Evolutionary conservation across 2,797 vertebrate species (phyloP).

Genomic region (Allenopithecus nigroviridis): DNA sequence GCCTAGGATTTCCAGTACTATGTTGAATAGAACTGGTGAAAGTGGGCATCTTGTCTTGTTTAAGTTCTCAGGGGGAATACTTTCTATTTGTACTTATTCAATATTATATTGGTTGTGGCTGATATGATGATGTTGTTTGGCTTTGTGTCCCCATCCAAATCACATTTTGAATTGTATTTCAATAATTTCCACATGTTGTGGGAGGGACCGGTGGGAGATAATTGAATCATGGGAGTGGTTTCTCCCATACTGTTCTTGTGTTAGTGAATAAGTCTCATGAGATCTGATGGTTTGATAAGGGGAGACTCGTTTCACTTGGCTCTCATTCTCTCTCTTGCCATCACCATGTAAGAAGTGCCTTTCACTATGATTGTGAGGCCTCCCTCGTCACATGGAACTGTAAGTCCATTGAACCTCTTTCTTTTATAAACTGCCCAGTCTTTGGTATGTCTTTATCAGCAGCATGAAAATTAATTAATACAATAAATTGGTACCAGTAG

Average conservation of each 20-base stretch:
- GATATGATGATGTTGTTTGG: neutral
- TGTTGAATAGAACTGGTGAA: neutral
- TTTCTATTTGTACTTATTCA: neutral
- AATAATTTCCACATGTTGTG: fast-evolving
- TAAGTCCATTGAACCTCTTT: neutral
- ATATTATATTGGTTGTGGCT: neutral
- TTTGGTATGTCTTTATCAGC: neutral
- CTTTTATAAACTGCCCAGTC: neutral
- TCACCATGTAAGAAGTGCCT: neutral
- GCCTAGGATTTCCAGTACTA: neutral
- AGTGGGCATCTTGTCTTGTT: neutral
- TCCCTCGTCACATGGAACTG: neutral
- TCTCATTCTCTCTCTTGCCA: neutral
- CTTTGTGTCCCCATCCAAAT: neutral
- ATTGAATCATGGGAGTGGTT: neutral
- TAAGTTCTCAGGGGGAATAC: neutral
- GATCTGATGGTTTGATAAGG: neutral
- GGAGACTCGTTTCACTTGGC: neutral
- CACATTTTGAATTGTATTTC: neutral
- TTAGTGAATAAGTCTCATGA: neutral
- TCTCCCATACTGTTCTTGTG: neutral
- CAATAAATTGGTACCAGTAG: neutral
- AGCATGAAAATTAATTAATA: neutral
- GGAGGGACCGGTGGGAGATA: neutral
- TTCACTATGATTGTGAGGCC: neutral